Percentiles rank a stretch among this genome's conserved stretches.
Evolutionary conservation across 2,113 vertebrate species (phyloP).

Genomic region (Rhinoptilus africanus): DNA sequence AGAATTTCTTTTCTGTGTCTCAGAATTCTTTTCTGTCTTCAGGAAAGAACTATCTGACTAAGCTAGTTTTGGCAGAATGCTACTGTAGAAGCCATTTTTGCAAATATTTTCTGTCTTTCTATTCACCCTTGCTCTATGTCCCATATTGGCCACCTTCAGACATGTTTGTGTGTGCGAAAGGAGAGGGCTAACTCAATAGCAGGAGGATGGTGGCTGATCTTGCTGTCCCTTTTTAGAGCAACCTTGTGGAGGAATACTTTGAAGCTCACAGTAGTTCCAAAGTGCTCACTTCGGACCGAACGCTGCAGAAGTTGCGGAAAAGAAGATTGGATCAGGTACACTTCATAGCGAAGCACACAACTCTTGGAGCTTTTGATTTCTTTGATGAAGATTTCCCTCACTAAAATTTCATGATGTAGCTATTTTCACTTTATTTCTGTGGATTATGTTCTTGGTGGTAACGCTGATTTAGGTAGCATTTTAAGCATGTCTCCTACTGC

Average conservation of each 20-base stretch:
- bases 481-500: neutral
- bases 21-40: neutral
- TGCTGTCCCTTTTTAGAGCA: conserved; percentile 69
- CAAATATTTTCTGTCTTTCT: neutral
- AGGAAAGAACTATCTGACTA: neutral
- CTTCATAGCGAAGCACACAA: neutral
- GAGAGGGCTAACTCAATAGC: neutral
- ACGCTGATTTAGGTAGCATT: neutral
- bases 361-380: neutral
- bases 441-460: neutral
- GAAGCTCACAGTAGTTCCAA: conserved; percentile 96
- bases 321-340: conserved; percentile 88
- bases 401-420: neutral
- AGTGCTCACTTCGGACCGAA: conserved; percentile 92
- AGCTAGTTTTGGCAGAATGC: neutral
- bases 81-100: neutral
- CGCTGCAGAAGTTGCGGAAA: conserved; percentile 86
- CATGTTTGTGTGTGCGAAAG: neutral
- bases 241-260: conserved; percentile 92
- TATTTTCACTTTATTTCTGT: neutral
- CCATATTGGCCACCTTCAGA: neutral
- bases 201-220: neutral
- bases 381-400: neutral
- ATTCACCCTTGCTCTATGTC: neutral
- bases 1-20: too few relatives aligned